These are phyloP conservation scores for Steinernema hermaphroditum DNA, from an alignment of 2,888 invertebrate genomes.

Conservation along the genomic window DNA sequence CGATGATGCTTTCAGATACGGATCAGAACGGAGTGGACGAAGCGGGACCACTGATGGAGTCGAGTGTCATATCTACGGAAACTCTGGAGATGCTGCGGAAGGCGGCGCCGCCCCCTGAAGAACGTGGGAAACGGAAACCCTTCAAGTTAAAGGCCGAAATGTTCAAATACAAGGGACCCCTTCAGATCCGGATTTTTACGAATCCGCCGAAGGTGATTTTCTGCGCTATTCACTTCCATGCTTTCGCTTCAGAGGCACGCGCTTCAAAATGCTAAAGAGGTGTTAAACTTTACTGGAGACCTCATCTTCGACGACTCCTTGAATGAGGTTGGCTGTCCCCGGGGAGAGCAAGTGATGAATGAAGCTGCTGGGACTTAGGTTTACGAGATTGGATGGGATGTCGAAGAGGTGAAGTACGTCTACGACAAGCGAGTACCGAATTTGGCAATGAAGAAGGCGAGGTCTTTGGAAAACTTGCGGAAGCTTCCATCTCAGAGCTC, in stretches of 20 bases:
- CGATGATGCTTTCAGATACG: not conserved
- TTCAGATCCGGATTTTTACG: not conserved
- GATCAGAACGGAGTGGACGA: not conserved
- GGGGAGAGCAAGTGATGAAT: not conserved
- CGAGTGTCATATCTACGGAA: not conserved
- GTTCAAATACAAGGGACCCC: not conserved
- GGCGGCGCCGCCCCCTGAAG: constrained; percentile 11
- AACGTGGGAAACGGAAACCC: not conserved
- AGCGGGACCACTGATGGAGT: not conserved
- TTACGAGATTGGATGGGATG: constrained; percentile 8
- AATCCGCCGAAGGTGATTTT: constrained; percentile 2
- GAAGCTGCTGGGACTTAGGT: not conserved
- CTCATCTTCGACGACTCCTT: not conserved
- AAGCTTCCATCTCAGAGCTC: too few species aligned
- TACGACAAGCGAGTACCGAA: not conserved
- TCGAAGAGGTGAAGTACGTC: constrained; percentile 11
- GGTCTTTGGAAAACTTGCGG: not conserved
- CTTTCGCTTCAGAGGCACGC: not conserved
- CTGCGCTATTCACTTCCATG: not conserved
- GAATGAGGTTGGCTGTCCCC: not conserved
- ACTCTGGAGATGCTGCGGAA: constrained; percentile 7
- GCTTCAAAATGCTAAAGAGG: not conserved
- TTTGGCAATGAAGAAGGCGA: not conserved
- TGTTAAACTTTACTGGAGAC: not conserved
- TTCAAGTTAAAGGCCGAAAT: not conserved